Base-by-base conservation (phyloP, 2,888 invertebrate species). In the Morpho deidamia region DNA sequence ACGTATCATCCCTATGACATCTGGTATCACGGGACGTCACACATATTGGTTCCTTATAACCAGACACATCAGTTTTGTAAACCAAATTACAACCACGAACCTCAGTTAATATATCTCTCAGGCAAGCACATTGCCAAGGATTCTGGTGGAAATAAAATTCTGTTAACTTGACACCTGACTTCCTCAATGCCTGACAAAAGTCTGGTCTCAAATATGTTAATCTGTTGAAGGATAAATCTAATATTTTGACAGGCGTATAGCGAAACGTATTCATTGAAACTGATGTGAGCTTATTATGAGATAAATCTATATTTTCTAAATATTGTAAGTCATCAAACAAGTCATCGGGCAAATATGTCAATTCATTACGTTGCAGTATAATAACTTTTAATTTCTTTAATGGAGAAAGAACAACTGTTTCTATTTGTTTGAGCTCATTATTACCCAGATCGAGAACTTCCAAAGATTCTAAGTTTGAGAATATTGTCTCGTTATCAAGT, bases 101-200 rank as follows among this genome's bases (percentile, higher is more conserved):
- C 64, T 86, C 86, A 44, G 69, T 71, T 1, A 85, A 38, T 14
- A 83, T 55, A 35, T 84, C 76, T 45, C 65, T 69, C 0, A 86
- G 65, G 60, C 87, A 86, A 2, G 78, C 70, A 59, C 87, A 88
- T 52, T 86, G 84, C 83, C 83, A 86, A 4, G 85, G 85, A 53
- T 87, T 88, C 10, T 80, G 74, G 11, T 82, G 75, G 33, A 86
- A 81, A 52, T 72, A 75, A 48, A 86, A 81, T 56, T 81, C 81
- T 3, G 63, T 71, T 38, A 86, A 56, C 12, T 42, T 66, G 0
- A 70, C 76, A 0, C 83, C 82, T 4, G 75, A 76, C 57, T 82
- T 83, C 41, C 61, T 72, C 1, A 86, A 59, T 38, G 83, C 82
- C 11, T 81, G 65, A 49, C 74, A 77, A 61, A 88, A 88, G 56